phyloP scores from a whole-genome alignment of 2,797 vertebrate species.

The Gorsachius magnificus region DNA sequence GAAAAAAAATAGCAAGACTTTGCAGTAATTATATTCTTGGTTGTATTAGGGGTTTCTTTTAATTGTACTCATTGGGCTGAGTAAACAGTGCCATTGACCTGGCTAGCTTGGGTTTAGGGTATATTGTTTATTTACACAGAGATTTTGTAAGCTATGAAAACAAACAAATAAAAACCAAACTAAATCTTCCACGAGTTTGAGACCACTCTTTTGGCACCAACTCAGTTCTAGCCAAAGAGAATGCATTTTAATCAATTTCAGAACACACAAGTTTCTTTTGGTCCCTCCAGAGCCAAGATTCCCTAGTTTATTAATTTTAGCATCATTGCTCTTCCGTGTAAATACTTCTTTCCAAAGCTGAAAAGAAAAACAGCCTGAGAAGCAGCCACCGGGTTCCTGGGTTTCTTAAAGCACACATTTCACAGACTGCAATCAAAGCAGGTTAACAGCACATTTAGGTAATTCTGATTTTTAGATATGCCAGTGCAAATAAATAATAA shows the following conservation, averaged over 20 bases:
- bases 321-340: not conserved
- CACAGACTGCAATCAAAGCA: not conserved
- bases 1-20: not conserved
- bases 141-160: not conserved
- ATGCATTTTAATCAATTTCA: constrained; percentile 1
- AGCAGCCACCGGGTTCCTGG: not conserved
- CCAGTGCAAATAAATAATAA: not conserved
- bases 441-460: not conserved
- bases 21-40: not conserved
- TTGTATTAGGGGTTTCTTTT: not conserved
- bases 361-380: not conserved
- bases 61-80: not conserved
- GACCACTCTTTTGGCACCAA: not conserved
- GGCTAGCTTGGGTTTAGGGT: not conserved
- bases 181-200: not conserved
- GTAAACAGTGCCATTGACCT: not conserved
- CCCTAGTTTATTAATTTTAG: constrained; percentile 7
- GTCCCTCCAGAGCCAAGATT: not conserved
- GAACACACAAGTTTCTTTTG: not conserved
- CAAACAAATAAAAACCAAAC: not conserved
- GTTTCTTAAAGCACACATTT: not conserved
- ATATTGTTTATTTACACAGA: not conserved
- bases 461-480: not conserved
- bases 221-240: not conserved
- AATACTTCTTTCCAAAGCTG: not conserved